Evolutionary conservation across 2,888 invertebrate genomes (phyloP).

Genomic region (Ctena decussata): DNA sequence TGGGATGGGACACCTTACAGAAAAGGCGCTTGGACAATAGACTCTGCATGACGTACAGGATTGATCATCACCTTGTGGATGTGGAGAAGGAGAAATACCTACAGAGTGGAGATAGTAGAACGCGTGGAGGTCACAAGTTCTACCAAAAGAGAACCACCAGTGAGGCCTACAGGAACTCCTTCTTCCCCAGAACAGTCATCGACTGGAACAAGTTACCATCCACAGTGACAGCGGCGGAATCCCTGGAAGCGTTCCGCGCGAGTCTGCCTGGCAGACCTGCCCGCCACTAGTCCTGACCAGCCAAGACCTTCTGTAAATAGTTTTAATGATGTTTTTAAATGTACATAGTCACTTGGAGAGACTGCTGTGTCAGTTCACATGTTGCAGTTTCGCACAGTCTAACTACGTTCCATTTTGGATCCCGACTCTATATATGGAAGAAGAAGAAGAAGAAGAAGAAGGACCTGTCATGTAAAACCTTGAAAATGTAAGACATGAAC

Average conservation of each 20-base stretch:
- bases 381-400: no score
- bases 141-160: slow-evolving; percentile 3
- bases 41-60: slow-evolving; percentile 19
- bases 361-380: no score
- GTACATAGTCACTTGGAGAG: no score
- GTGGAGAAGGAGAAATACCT: neutral
- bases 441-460: no score
- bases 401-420: no score
- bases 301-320: no score
- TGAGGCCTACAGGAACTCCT: slow-evolving; percentile 7
- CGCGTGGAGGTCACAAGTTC: slow-evolving; percentile 6
- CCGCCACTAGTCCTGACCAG: no score
- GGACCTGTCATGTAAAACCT: no score
- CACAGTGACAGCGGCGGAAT: neutral
- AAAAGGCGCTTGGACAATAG: slow-evolving; percentile 3
- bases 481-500: no score
- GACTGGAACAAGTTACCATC: slow-evolving; percentile 1
- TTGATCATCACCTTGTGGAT: slow-evolving; percentile 3
- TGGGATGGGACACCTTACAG: slow-evolving; percentile 21
- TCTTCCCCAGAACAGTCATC: slow-evolving; percentile 5
- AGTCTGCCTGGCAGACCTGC: neutral
- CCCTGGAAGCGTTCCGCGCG: neutral
- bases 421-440: no score
- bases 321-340: no score
- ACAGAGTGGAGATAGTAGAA: slow-evolving; percentile 6